These are phyloP conservation scores for Mesembrinibis cayennensis DNA, from an alignment of 2,113 vertebrate species.

Conservation along the genomic window DNA sequence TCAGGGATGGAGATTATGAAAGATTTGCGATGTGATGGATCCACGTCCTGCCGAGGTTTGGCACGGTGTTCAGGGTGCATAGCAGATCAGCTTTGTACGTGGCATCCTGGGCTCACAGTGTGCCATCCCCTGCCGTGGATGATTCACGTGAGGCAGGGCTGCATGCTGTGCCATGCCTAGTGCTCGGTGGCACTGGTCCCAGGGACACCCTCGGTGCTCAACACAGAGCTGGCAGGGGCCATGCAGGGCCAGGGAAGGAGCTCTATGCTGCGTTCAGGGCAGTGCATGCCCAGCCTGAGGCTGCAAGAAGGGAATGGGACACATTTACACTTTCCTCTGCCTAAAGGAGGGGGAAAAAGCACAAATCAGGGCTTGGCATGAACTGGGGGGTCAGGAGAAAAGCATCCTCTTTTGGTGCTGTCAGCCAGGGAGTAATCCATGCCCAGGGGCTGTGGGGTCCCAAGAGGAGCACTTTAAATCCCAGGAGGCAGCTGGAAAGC, in stretches of 20 bases:
- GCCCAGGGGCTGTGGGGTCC: background rate
- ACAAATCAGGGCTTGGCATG: background rate
- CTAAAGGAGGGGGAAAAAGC: background rate
- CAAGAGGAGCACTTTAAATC: background rate
- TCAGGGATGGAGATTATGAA: background rate
- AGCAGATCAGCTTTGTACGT: fast-evolving
- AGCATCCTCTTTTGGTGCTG: background rate
- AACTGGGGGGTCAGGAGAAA: background rate
- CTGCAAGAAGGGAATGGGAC: fast-evolving
- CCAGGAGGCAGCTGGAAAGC: background rate
- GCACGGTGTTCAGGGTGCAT: background rate
- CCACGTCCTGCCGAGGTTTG: fast-evolving
- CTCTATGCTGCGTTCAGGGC: background rate
- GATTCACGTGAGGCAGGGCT: background rate
- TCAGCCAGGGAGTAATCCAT: background rate
- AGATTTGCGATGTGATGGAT: fast-evolving
- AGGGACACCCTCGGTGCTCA: fast-evolving
- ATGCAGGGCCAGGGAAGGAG: background rate
- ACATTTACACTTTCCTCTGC: background rate
- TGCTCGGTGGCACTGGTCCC: background rate
- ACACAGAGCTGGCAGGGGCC: fast-evolving
- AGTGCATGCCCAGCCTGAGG: background rate
- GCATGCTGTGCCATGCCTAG: background rate
- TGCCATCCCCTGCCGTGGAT: background rate
- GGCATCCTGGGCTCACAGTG: fast-evolving